Percentiles rank a stretch among this genome's conserved stretches.
These are phyloP conservation scores for Tenualosa thibaudeaui DNA, from an alignment of 2,797 vertebrate genomes.

Conservation along the genomic window DNA sequence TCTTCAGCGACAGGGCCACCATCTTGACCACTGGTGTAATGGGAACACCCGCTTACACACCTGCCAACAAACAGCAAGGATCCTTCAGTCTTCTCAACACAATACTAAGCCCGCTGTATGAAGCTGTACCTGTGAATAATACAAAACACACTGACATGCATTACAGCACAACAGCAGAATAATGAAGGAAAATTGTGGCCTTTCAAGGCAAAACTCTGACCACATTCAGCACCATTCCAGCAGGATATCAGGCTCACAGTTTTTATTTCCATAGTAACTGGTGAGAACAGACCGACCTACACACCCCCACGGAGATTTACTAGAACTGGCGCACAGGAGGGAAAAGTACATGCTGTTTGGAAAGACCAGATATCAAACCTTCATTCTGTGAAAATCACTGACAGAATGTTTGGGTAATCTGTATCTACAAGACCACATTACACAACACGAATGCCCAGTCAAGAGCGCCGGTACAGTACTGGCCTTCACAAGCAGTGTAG, in stretches of 20 bases:
- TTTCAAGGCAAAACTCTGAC: not conserved
- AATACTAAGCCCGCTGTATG: no score
- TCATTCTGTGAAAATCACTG: not conserved
- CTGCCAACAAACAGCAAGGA: constrained; percentile 49
- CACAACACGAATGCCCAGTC: not conserved
- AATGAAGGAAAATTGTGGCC: not conserved
- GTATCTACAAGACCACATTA: not conserved
- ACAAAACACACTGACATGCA: not conserved
- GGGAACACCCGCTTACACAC: constrained; percentile 63
- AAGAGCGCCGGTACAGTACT: constrained; percentile 33
- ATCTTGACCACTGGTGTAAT: constrained; percentile 74
- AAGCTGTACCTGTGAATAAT: not conserved
- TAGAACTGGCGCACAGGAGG: not conserved
- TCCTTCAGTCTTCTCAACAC: not conserved
- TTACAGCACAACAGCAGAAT: not conserved
- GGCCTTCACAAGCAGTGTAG: constrained; percentile 50
- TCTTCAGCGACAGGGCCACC: constrained; percentile 97
- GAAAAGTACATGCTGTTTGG: not conserved
- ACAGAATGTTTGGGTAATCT: not conserved
- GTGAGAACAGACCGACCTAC: not conserved
- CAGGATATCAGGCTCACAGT: not conserved
- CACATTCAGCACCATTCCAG: not conserved
- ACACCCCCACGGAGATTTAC: constrained; percentile 1
- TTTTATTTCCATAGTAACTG: constrained; percentile 6
- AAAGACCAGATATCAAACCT: not conserved